Base-by-base conservation (phyloP, 2,113 vertebrate species). In the Xenopus borealis region DNA sequence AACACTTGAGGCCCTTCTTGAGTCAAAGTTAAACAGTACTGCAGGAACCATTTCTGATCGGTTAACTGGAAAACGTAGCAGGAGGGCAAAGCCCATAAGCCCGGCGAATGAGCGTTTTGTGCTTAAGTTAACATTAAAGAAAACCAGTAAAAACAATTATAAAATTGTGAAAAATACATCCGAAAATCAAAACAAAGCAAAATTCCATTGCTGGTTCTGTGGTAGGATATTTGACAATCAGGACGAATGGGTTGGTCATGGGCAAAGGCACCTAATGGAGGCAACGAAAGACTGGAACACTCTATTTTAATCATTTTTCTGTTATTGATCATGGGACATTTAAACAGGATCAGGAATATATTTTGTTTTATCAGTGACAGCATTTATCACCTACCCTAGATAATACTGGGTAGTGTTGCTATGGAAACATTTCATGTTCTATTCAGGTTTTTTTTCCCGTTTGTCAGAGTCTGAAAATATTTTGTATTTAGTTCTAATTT, bases 121-220 rank as follows among this genome's bases (percentile, higher is more conserved):
- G 66, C 86, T 99, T 78, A 98, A 95, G 82, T 81, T 99, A 80
- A 97, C 92, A 64, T 85, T 99, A 71, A 96, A 97, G 74, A 92
- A 97, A 84, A 89, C 94, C 72, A 94, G 92, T 84, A 94, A 94
- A 85, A 96, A 93, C 67, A 98, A 96, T 88, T 99, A 97, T 7
- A 91, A 94, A 86, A 94, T 99, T 72, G 93, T 98, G 66, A 93
- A 89, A 65, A 80, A 88, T 55, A 90, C 79, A 80, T 93, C 93
- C 65, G 83, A 91, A 72, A 84, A 88, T 85, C 79, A 83, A 69
- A 82, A 91, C 18, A 85, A 83, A 79, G 81, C 84, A 7, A 91
- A 82, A 68, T 96, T 97, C 80, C 92, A 89, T 81, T 98, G 96
- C 86, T 99, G 97, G 96, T 99, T 96, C 86, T 99, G 97, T 23